Evolutionary conservation across 2,797 vertebrate genomes (phyloP).

Genomic region (Glyptemys insculpta): DNA sequence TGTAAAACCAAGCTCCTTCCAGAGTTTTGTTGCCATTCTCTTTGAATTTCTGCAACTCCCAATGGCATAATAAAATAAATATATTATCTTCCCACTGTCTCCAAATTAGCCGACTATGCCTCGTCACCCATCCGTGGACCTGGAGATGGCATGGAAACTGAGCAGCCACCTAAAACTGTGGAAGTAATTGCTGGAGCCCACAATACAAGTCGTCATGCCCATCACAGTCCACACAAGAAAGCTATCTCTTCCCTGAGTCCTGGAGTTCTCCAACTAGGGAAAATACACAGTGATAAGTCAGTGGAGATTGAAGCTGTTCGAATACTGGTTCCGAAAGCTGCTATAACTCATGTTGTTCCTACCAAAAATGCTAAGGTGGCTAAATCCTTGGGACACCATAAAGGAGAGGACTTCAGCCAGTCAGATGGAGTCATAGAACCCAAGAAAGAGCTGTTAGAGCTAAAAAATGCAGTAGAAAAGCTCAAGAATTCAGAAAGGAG

Average conservation of each 20-base stretch:
- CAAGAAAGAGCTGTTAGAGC: conserved; percentile 84
- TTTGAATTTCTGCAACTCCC: background rate
- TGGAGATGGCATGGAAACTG: conserved; percentile 98
- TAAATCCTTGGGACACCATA: conserved; percentile 78
- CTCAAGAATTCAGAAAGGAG: conserved; percentile 93
- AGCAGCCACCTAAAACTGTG: conserved; percentile 79
- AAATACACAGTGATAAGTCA: conserved; percentile 88
- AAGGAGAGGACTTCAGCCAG: conserved; percentile 81
- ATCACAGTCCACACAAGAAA: conserved; percentile 76
- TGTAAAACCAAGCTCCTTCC: background rate
- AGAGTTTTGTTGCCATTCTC: background rate
- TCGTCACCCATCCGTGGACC: conserved; percentile 88
- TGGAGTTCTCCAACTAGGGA: conserved; percentile 93
- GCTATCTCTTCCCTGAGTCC: conserved; percentile 79
- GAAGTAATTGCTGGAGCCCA: conserved; percentile 79
- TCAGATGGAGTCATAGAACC: conserved; percentile 78
- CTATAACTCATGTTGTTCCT: conserved; percentile 86
- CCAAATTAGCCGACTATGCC: conserved; percentile 71
- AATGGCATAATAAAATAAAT: background rate
- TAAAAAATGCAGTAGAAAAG: conserved; percentile 88
- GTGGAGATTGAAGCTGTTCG: conserved; percentile 93
- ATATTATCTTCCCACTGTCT: background rate
- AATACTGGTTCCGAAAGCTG: conserved; percentile 92
- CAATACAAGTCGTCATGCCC: conserved; percentile 55
- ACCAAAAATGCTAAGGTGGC: conserved; percentile 79